A percentile compares a stretch with the other conserved stretches of the same genome.
These are phyloP conservation scores for Cherax quadricarinatus DNA, from an alignment of 1,140 invertebrate genomes.

Conservation along the genomic window DNA sequence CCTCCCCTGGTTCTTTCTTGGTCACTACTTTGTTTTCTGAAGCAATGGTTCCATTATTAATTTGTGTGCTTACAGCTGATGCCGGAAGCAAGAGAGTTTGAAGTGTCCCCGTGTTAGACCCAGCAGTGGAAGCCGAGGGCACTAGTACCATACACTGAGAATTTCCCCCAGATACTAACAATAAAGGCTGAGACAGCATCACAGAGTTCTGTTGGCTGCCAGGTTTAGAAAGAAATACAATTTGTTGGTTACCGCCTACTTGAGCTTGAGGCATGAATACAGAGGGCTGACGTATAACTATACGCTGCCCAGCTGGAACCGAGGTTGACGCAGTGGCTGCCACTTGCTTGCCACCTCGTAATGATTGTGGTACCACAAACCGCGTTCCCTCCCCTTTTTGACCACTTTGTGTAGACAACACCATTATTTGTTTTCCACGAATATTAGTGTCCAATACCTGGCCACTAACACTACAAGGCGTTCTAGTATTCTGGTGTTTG, in stretches of 20 bases:
- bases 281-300: slow-evolving; percentile 46
- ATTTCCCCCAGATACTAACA: slow-evolving; percentile 51
- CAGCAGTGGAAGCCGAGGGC: slow-evolving; percentile 3
- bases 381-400: slow-evolving; percentile 18
- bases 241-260: slow-evolving; percentile 32
- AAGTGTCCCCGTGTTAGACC: neutral
- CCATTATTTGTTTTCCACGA: slow-evolving; percentile 43
- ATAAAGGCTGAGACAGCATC: slow-evolving; percentile 48
- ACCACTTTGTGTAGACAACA: slow-evolving; percentile 22
- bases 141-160: slow-evolving; percentile 49
- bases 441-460: neutral
- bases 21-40: neutral
- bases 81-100: slow-evolving; percentile 44
- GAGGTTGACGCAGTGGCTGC: neutral
- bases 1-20: slow-evolving; percentile 43
- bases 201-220: slow-evolving; percentile 43
- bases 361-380: slow-evolving; percentile 34
- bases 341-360: slow-evolving; percentile 24
- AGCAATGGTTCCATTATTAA: neutral
- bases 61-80: neutral
- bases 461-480: neutral
- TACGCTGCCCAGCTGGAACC: slow-evolving; percentile 4
- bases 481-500: neutral
- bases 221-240: slow-evolving; percentile 44
- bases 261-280: slow-evolving; percentile 50